Base-by-base conservation (phyloP, 1,140 invertebrate species). In the Drosophila bocki region DNA sequence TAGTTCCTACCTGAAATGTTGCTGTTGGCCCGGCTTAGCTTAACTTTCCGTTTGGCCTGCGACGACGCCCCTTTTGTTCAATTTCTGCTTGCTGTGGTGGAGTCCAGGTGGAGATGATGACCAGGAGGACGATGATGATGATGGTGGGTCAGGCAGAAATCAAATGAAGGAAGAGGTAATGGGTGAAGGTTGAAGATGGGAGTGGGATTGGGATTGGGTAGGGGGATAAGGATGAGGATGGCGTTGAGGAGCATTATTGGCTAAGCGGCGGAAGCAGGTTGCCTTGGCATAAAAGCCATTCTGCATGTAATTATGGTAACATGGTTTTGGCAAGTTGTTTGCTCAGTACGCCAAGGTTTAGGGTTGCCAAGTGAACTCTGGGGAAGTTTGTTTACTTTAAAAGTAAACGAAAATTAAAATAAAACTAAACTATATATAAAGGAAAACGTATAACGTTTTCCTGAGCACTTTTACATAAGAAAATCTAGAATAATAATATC, bases 261-360 rank as follows among this genome's bases (percentile, higher is more conserved):
- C 75, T 68, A 69, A 78, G 75, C 79, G 69, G 69, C 71, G 71
- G 80, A 69, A 88, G 81, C 77, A 80, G 64, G 59, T 39, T 50
- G 67, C 77, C 39, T 63, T 42, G 62, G 65, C 60, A 62, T 57
- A 71, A 72, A 60, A 60, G 74, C 63, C 78, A 85, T 80, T 91
- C 88, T 91, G 88, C 88, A 91, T 91, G 88, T 91, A 91, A 91
- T 91, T 91, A 91, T 91, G 88, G 84, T 80, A 91, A 91, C 90
- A 91, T 91, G 88, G 63, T 87, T 87, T 87, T 84, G 84, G 80
- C 84, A 80, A 84, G 61, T 68, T 60, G 60, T 57, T 80, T 56
- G 48, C 58, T 68, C 84, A 74, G 70, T 57, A 64, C 48, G 45
- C 35, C 3, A n/a, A 3, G 47, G 6, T 7, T 7, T 7, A 80